phyloP scores from a whole-genome alignment of 1,140 invertebrate genomes.

The Euschistus heros region DNA sequence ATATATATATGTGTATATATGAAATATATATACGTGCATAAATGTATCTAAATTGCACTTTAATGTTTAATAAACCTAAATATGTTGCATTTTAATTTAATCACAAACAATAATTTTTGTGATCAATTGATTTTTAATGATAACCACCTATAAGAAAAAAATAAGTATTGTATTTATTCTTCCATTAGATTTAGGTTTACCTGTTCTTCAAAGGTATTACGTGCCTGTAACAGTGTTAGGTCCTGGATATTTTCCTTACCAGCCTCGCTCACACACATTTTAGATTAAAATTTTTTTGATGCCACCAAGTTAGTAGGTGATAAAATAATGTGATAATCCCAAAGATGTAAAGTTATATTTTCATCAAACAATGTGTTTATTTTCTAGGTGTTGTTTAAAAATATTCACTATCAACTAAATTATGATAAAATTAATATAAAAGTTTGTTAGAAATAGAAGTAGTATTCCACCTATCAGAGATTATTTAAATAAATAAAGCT shows the following conservation, averaged over 20 bases:
- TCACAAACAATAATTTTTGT: no score
- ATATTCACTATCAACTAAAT: no score
- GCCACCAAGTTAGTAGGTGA: neutral
- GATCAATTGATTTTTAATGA: no score
- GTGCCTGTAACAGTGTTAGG: neutral
- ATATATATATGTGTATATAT: neutral
- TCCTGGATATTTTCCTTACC: neutral
- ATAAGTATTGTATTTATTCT: no score
- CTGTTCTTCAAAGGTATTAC: neutral
- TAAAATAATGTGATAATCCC: constrained; percentile 5
- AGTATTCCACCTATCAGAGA: no score
- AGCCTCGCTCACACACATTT: neutral
- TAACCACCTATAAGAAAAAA: no score
- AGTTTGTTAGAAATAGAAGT: no score
- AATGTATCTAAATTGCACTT: neutral
- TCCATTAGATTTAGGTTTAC: no score
- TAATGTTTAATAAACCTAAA: neutral
- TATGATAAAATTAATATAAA: no score
- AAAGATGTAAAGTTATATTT: neutral
- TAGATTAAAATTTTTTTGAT: neutral
- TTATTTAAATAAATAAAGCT: no score
- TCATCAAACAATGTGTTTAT: no score
- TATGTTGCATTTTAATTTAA: neutral
- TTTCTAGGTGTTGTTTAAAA: no score
- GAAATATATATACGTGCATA: neutral